These are phyloP conservation scores for Scalopus aquaticus DNA, from an alignment of 2,113 vertebrate species.

Conservation along the genomic window DNA sequence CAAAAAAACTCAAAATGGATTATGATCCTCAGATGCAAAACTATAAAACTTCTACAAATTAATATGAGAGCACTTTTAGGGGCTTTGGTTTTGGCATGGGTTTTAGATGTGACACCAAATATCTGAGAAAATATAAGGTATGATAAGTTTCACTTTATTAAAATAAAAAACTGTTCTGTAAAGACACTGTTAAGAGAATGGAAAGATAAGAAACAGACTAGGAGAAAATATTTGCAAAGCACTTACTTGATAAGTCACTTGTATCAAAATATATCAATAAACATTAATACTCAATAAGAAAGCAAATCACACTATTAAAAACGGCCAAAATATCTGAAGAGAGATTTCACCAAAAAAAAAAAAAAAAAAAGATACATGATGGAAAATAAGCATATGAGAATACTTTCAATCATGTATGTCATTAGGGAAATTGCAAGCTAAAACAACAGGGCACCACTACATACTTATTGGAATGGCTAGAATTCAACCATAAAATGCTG, in stretches of 20 bases:
- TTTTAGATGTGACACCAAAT: neutral
- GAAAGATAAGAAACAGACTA: neutral
- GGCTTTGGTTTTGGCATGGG: neutral
- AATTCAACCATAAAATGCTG: neutral
- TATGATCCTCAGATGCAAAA: neutral
- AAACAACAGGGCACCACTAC: neutral
- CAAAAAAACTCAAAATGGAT: neutral
- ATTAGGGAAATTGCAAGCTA: neutral
- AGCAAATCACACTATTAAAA: neutral
- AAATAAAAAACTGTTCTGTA: neutral
- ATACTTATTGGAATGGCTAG: neutral
- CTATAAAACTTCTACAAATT: neutral
- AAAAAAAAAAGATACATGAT: neutral
- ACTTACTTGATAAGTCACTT: neutral
- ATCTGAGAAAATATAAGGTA: neutral
- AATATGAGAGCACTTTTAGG: neutral
- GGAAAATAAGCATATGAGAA: neutral
- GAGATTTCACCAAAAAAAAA: neutral
- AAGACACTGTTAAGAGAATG: neutral
- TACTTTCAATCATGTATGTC: neutral
- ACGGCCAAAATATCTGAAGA: neutral
- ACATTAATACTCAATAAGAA: neutral
- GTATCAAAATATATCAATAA: neutral
- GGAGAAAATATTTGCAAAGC: slow-evolving; percentile 7
- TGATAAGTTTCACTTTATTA: neutral